A percentile compares a stretch with the other conserved stretches of the same genome.
These are phyloP conservation scores for Pantherophis alleghaniensis DNA, from an alignment of 2,797 vertebrate genomes.

Conservation along the genomic window DNA sequence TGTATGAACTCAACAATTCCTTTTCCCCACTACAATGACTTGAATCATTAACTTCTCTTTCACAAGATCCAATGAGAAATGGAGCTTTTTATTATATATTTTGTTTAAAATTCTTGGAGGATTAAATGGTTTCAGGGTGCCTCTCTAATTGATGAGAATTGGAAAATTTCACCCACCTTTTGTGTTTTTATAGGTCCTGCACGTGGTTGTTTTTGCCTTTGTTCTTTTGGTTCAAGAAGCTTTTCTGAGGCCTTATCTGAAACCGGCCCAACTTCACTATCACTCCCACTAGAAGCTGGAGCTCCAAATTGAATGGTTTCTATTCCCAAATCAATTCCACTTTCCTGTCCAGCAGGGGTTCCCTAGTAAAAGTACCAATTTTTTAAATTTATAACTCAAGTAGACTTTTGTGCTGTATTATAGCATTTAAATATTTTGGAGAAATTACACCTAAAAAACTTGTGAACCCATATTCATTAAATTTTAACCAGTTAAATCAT, in stretches of 20 bases:
- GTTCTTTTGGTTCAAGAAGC: slow-evolving; percentile 95
- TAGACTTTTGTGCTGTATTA: not conserved
- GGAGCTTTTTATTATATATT: not conserved
- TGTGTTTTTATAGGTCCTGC: slow-evolving; percentile 96
- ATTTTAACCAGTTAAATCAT: not conserved
- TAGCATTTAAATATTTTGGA: not conserved
- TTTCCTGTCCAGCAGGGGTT: slow-evolving; percentile 81
- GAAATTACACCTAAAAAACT: not conserved
- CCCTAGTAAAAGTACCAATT: slow-evolving; percentile 72
- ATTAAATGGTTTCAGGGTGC: not conserved
- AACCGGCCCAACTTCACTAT: slow-evolving; percentile 88
- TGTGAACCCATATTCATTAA: not conserved
- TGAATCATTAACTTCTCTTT: not conserved
- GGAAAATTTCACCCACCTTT: slow-evolving; percentile 77
- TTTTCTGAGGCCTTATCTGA: slow-evolving; percentile 80
- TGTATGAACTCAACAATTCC: not conserved
- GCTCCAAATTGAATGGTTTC: slow-evolving; percentile 97
- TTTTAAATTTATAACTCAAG: not conserved
- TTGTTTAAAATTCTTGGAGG: not conserved
- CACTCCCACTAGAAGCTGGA: slow-evolving; percentile 91
- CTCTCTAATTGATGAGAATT: not conserved
- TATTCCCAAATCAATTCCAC: slow-evolving; percentile 85
- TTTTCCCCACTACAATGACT: too few relatives aligned
- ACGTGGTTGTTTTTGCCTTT: slow-evolving; percentile 93
- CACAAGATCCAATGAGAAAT: not conserved